A percentile compares a stretch with the other conserved stretches of the same genome.
Conservation (phyloP, 2,797 vertebrate species). For the Otolemur crassicaudatus region DNA sequence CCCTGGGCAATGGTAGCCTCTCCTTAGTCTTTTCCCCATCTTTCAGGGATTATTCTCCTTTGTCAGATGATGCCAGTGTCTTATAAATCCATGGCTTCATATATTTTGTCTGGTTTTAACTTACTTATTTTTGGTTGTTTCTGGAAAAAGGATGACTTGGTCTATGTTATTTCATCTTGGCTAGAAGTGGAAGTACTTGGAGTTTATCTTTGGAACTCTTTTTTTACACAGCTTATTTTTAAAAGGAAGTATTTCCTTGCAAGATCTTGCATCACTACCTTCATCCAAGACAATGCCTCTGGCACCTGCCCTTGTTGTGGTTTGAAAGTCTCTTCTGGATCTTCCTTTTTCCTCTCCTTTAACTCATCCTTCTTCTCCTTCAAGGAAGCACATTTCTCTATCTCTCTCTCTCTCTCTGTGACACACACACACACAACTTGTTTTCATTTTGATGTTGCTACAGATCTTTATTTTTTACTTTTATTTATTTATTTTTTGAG, state of each 20-base stretch:
- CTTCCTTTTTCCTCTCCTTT: background rate
- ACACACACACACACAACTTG: background rate
- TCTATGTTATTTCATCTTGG: background rate
- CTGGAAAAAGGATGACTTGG: background rate
- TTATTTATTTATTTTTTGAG: too few relatives aligned
- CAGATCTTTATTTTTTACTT: background rate
- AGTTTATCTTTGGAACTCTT: background rate
- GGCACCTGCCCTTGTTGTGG: background rate
- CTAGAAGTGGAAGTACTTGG: background rate
- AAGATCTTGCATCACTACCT: background rate
- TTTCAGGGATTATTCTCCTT: background rate
- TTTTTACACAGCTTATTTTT: conserved; percentile 27
- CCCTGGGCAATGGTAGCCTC: background rate
- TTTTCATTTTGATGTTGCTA: background rate
- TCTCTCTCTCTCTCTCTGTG: background rate
- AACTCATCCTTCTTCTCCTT: background rate
- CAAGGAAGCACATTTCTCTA: background rate
- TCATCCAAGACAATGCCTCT: background rate
- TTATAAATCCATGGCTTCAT: background rate
- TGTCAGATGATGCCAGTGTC: background rate
- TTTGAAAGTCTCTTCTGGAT: background rate
- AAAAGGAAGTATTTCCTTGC: background rate
- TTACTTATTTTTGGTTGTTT: background rate
- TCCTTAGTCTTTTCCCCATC: background rate
- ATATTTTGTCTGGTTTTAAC: background rate